phyloP scores from a whole-genome alignment of 1,140 invertebrate species.

The Drosophila tani region DNA sequence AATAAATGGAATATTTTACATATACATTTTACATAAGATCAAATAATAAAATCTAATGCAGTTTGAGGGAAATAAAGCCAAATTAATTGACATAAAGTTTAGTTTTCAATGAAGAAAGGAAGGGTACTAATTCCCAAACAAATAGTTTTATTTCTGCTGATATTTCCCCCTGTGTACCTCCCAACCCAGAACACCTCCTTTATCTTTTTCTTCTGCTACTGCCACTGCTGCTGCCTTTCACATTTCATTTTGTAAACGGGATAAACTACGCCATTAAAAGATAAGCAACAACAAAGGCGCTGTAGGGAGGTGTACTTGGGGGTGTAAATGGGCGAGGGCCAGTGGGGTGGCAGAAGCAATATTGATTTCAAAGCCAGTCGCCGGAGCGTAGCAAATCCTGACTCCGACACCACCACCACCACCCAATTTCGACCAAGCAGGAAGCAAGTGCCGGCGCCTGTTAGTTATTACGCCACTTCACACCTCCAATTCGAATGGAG shows the following conservation, averaged over 20 bases:
- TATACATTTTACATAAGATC: too few relatives aligned
- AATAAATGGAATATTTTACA: not conserved
- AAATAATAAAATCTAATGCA: too few relatives aligned
- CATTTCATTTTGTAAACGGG: constrained; percentile 76
- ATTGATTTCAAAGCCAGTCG: constrained; percentile 79
- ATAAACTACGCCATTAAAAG: constrained; percentile 80
- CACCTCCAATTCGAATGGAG: constrained; percentile 56
- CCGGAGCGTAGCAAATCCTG: constrained; percentile 57
- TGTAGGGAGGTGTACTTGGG: not conserved
- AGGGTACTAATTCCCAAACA: too few relatives aligned
- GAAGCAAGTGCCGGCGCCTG: constrained; percentile 58
- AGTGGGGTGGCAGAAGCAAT: constrained; percentile 38
- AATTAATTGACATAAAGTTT: too few relatives aligned
- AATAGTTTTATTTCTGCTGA: too few relatives aligned
- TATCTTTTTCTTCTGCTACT: not conserved
- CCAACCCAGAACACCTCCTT: not conserved
- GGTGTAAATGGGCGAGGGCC: not conserved
- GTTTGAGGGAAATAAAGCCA: too few relatives aligned
- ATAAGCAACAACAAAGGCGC: constrained; percentile 64
- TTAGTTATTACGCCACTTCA: constrained; percentile 81
- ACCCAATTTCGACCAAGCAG: constrained; percentile 17
- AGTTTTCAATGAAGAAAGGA: too few relatives aligned
- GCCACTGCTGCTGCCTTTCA: constrained; percentile 45
- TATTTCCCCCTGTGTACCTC: constrained; percentile 12
- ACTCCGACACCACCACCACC: constrained; percentile 8